These are phyloP conservation scores for Dicranocentrus wangi DNA, from an alignment of 2,888 invertebrate species.

Conservation along the genomic window DNA sequence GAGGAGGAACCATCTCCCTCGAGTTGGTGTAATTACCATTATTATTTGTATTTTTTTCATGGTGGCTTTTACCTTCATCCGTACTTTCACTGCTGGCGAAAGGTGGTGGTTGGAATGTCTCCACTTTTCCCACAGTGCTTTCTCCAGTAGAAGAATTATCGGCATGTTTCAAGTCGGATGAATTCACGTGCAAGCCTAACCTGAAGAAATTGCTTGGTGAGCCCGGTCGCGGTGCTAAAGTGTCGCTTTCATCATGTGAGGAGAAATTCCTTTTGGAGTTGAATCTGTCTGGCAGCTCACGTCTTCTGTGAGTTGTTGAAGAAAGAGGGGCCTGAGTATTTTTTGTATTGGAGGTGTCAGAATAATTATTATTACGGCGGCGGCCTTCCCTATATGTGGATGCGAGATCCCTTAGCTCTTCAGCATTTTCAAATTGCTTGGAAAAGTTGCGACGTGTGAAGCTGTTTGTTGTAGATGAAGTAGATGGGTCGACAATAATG, in stretches of 20 bases:
- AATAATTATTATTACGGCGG: neutral
- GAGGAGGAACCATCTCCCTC: no score
- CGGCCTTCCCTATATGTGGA: neutral
- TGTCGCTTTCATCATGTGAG: neutral
- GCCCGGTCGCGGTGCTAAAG: neutral
- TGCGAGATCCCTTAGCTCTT: no score
- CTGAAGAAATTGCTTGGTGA: constrained; percentile 2
- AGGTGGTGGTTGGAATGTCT: neutral
- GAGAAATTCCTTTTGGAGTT: neutral
- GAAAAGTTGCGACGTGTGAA: neutral
- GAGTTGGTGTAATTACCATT: no score
- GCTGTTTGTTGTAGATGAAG: no score
- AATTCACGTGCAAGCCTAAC: constrained; percentile 7
- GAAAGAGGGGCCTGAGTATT: no score
- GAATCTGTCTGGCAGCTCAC: no score
- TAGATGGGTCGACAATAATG: neutral
- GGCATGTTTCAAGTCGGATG: neutral
- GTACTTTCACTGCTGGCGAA: neutral
- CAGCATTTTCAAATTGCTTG: neutral
- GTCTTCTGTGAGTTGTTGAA: no score
- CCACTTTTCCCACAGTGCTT: no score
- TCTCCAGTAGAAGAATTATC: no score
- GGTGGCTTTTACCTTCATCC: neutral
- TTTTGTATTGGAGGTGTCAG: neutral
- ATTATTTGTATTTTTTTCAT: no score